Evolutionary conservation across 2,797 vertebrate genomes (phyloP).

Genomic region (Melopsittacus undulatus): DNA sequence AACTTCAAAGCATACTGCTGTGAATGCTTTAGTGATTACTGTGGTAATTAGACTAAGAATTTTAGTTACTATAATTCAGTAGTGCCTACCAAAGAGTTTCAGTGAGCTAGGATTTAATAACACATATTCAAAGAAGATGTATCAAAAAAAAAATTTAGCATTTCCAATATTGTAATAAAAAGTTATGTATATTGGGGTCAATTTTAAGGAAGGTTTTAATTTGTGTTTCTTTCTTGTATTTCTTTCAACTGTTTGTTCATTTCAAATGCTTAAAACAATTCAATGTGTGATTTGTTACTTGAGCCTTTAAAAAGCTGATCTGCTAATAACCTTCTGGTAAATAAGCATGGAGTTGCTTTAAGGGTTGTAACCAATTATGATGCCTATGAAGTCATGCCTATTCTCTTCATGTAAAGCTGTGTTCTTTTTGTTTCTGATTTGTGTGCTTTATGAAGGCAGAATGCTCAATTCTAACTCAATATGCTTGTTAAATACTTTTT

Average conservation of each 20-base stretch:
- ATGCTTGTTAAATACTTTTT: neutral
- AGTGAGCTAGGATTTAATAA: neutral
- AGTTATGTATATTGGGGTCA: neutral
- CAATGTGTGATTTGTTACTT: neutral
- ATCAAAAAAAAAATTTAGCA: neutral
- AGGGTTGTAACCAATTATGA: neutral
- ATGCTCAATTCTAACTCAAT: neutral
- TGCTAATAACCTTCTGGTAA: neutral
- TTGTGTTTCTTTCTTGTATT: neutral
- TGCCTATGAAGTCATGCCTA: neutral
- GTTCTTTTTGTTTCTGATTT: neutral
- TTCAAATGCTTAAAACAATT: neutral
- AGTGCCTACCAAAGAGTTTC: neutral
- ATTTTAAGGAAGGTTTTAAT: neutral
- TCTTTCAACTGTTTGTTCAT: neutral
- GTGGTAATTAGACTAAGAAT: neutral
- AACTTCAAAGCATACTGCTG: neutral
- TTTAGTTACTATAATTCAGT: neutral
- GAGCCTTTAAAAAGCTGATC: neutral
- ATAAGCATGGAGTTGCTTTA: neutral
- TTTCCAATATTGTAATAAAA: neutral
- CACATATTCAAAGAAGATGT: neutral
- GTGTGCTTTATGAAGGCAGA: neutral
- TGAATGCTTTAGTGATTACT: neutral
- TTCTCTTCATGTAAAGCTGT: neutral